phyloP scores from a whole-genome alignment of 2,888 invertebrate species.

The Sepioteuthis lessoniana region DNA sequence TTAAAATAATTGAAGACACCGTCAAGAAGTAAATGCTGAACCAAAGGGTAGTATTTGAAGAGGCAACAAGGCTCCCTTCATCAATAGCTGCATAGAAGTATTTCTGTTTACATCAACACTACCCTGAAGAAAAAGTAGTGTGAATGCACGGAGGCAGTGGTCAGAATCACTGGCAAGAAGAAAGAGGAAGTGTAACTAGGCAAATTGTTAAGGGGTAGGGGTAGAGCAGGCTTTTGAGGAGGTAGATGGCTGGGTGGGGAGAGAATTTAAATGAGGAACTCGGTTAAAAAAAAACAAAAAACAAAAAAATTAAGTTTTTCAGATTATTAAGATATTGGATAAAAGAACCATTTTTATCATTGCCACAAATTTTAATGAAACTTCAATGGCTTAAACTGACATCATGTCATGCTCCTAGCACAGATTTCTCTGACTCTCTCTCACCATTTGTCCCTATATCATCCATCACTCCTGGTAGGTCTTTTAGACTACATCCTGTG shows the following conservation, averaged over 20 bases:
- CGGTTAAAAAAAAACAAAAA: not conserved
- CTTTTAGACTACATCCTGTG: too few species aligned
- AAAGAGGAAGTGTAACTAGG: not conserved
- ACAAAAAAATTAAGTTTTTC: not conserved
- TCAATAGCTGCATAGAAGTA: conserved; percentile 11
- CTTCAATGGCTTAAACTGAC: too few species aligned
- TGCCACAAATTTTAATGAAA: too few species aligned
- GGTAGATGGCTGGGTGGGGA: not conserved
- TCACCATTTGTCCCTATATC: too few species aligned
- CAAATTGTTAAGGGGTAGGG: not conserved
- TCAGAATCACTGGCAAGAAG: not conserved
- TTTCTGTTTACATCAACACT: not conserved
- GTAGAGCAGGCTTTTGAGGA: not conserved
- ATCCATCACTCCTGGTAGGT: too few species aligned
- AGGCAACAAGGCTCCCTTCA: not conserved
- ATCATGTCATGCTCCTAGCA: too few species aligned
- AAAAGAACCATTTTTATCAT: too few species aligned
- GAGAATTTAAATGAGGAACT: not conserved
- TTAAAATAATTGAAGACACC: not conserved
- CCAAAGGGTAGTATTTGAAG: not conserved
- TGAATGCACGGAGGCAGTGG: not conserved
- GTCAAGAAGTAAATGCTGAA: not conserved
- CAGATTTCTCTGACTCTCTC: too few species aligned
- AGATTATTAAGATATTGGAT: not conserved
- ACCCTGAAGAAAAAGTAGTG: not conserved